A percentile compares a stretch with the other conserved stretches of the same genome.
Conservation (phyloP, 2,113 vertebrate species). For the Blennius ocellaris region DNA sequence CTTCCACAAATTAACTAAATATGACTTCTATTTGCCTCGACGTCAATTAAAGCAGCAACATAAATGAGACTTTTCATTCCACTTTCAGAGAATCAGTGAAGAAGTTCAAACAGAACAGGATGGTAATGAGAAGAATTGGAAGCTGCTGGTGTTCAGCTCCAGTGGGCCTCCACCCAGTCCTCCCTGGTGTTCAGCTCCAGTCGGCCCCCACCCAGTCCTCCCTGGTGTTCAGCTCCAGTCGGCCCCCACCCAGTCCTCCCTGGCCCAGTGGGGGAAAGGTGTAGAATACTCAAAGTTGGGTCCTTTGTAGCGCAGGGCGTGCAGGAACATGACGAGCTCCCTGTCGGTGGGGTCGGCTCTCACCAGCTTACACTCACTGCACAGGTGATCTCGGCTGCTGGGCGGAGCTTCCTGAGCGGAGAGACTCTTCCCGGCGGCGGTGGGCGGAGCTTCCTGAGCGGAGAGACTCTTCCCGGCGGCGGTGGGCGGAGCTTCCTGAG, state of each 20-base stretch:
- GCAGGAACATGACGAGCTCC: slow-evolving; percentile 96
- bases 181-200: too few relatives aligned
- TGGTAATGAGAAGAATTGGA: too few relatives aligned
- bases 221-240: slow-evolving; percentile 55
- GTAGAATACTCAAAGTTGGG: slow-evolving; percentile 92
- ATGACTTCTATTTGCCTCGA: too few relatives aligned
- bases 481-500: neutral
- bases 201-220: slow-evolving; percentile 91
- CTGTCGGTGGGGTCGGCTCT: slow-evolving; percentile 89
- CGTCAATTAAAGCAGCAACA: too few relatives aligned
- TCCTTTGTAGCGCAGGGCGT: slow-evolving; percentile 95
- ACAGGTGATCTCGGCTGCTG: slow-evolving; percentile 84
- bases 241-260: slow-evolving; percentile 89
- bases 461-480: neutral
- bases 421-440: neutral
- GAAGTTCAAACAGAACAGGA: too few relatives aligned
- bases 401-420: neutral
- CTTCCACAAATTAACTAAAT: too few relatives aligned
- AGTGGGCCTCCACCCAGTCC: slow-evolving; percentile 89
- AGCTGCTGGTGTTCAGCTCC: too few relatives aligned
- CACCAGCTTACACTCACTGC: slow-evolving; percentile 87
- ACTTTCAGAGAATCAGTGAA: too few relatives aligned
- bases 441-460: neutral
- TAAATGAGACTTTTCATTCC: too few relatives aligned
- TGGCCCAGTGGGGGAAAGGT: slow-evolving; percentile 90